These are phyloP conservation scores for Trypoxylus dichotomus DNA, from an alignment of 1,140 invertebrate genomes.

Conservation along the genomic window DNA sequence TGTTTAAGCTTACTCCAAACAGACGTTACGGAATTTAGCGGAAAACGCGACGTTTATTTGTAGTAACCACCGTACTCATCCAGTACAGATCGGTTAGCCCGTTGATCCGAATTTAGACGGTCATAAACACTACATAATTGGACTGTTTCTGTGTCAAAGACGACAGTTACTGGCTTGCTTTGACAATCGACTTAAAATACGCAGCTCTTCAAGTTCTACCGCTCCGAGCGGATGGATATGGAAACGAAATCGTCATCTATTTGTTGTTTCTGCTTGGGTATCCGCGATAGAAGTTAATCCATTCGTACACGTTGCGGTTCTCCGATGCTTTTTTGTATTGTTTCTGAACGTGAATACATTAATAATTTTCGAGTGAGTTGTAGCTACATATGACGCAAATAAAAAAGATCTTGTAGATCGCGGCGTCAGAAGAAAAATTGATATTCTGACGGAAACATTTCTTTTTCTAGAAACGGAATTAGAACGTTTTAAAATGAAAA, in stretches of 20 bases:
- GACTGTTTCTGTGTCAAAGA: conserved; percentile 49
- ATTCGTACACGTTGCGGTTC: background rate
- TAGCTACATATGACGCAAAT: background rate
- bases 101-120: conserved; percentile 42
- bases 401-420: background rate
- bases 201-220: conserved; percentile 17
- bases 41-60: background rate
- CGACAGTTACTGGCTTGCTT: conserved; percentile 49
- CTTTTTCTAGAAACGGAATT: background rate
- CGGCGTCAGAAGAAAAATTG: background rate
- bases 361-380: background rate
- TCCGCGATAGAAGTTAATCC: background rate
- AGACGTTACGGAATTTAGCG: background rate
- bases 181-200: conserved; percentile 51
- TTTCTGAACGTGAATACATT: background rate
- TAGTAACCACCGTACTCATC: background rate
- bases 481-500: conserved; percentile 10
- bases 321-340: background rate
- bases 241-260: background rate
- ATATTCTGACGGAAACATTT: background rate
- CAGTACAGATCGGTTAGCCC: background rate
- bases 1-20: background rate
- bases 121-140: conserved; percentile 50
- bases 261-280: background rate
- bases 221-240: background rate